phyloP scores from a whole-genome alignment of 2,113 vertebrate species.

The Elaphurus davidianus region DNA sequence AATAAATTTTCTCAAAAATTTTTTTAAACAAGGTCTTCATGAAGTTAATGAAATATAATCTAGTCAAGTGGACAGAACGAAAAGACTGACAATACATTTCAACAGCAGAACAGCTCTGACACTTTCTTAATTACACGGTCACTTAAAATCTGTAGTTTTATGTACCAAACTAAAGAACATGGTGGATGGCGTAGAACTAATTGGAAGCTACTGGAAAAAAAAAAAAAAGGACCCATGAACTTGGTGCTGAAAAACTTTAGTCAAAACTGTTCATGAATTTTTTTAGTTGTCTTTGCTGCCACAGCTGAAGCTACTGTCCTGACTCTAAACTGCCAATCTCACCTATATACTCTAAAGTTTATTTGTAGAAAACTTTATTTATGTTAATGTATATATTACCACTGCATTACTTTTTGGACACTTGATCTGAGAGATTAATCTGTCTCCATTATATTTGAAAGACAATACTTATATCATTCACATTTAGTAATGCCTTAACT shows the following conservation, averaged over 20 bases:
- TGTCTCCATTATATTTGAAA: conserved; percentile 6
- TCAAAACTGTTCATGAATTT: background rate
- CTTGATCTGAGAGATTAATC: conserved; percentile 4
- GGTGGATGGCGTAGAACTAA: background rate
- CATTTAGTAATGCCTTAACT: conserved; percentile 9
- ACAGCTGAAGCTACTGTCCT: background rate
- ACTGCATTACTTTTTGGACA: background rate
- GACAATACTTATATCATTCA: background rate
- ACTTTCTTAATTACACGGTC: background rate
- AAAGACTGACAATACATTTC: background rate
- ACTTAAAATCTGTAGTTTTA: background rate
- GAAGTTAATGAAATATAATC: background rate
- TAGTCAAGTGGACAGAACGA: background rate
- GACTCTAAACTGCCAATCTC: background rate
- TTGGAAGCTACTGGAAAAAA: background rate
- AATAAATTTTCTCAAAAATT: background rate
- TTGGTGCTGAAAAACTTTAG: background rate
- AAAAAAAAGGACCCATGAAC: background rate
- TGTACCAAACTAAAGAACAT: background rate
- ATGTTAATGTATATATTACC: background rate
- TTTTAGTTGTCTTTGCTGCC: background rate
- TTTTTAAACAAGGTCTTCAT: background rate
- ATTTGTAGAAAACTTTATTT: background rate
- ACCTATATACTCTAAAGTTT: background rate
- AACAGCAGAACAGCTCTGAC: background rate